A percentile compares a stretch with the other conserved stretches of the same genome.
These are phyloP conservation scores for Chrysoperla carnea DNA, from an alignment of 1,140 invertebrate genomes.

Conservation along the genomic window DNA sequence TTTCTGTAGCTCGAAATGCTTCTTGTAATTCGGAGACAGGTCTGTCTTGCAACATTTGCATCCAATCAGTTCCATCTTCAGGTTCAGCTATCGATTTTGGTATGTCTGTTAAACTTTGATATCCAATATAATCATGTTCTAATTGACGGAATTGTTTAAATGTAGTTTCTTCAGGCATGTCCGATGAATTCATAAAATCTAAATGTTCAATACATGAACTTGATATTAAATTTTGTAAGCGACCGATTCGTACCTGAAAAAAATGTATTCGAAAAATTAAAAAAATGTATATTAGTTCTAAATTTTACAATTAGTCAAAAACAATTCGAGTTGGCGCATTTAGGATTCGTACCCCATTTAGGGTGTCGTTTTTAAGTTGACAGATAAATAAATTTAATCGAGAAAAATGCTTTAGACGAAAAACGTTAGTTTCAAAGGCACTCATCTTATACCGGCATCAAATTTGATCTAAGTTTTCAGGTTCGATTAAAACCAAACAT, in stretches of 20 bases:
- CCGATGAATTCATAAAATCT: constrained; percentile 78
- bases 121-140: constrained; percentile 83
- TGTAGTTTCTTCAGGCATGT: constrained; percentile 42
- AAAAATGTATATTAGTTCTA: too few species aligned
- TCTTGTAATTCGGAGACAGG: constrained; percentile 56
- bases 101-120: constrained; percentile 92
- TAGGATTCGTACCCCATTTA: too few species aligned
- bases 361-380: too few species aligned
- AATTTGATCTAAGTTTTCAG: too few species aligned
- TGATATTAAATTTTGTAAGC: constrained; percentile 88
- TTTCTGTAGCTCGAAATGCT: constrained; percentile 45
- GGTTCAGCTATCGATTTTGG: constrained; percentile 44
- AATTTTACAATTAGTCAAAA: too few species aligned
- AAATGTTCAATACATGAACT: constrained; percentile 91
- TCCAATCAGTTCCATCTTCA: constrained; percentile 5
- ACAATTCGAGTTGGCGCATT: too few species aligned
- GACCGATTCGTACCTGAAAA: constrained; percentile 54
- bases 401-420: too few species aligned
- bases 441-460: too few species aligned
- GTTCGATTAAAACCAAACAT: too few species aligned
- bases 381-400: too few species aligned
- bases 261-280: neutral
- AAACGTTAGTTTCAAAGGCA: too few species aligned
- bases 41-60: constrained; percentile 31
- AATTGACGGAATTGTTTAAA: constrained; percentile 72